These are phyloP conservation scores for Karalla daura DNA, from an alignment of 2,797 vertebrate species.

Conservation along the genomic window DNA sequence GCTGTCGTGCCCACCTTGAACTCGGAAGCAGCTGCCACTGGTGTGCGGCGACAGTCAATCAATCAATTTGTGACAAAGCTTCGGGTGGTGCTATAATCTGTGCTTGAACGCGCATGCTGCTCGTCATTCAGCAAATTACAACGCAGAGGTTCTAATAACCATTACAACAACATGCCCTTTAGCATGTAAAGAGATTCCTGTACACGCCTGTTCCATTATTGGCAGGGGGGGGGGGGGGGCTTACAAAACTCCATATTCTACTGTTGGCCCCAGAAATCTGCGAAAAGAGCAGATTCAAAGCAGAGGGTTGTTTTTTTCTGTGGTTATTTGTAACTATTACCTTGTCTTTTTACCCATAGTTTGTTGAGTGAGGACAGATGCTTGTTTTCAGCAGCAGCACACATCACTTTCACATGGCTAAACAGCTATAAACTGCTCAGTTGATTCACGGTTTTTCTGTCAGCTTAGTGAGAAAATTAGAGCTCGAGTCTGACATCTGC, in stretches of 20 bases:
- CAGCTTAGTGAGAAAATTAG: neutral
- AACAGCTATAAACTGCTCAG: conserved; percentile 12
- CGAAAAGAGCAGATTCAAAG: no score
- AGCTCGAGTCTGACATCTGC: neutral
- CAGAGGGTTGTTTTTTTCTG: no score
- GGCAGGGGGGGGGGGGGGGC: no score
- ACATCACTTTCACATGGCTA: conserved; percentile 1
- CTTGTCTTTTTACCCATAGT: neutral
- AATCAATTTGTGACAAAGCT: conserved; percentile 57
- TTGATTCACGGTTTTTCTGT: conserved; percentile 5
- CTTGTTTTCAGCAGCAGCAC: neutral
- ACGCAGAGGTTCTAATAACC: conserved; percentile 40
- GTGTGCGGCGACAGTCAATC: conserved; percentile 46
- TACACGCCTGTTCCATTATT: no score
- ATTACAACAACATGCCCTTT: conserved; percentile 23
- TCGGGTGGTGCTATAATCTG: conserved; percentile 51
- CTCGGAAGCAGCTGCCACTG: conserved; percentile 18
- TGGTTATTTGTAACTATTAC: neutral
- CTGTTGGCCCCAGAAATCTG: neutral
- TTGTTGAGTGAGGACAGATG: neutral
- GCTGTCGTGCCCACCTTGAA: conserved; percentile 12
- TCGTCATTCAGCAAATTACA: conserved; percentile 31
- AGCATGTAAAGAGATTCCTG: neutral
- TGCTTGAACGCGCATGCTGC: conserved; percentile 34
- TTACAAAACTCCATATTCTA: neutral